phyloP scores from a whole-genome alignment of 64 coral and sea anemone species.

The Actinia equina region DNA sequence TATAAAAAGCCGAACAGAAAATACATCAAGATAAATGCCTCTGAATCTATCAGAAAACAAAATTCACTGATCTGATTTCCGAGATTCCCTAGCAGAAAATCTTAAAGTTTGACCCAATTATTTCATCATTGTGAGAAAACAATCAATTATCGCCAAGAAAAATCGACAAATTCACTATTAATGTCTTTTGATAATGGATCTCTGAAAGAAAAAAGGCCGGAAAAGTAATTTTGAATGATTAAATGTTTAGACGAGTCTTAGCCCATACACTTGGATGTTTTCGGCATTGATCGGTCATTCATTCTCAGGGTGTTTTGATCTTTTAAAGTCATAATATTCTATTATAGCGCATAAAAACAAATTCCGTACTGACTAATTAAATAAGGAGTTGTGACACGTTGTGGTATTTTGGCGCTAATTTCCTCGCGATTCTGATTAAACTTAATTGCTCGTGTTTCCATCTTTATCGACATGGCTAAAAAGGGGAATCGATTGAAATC shows the following conservation, averaged over 20 bases:
- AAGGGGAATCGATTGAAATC: not conserved
- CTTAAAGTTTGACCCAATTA: not conserved
- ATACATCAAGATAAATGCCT: not conserved
- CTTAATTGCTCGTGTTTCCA: not conserved
- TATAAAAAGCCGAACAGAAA: not conserved
- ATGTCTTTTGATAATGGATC: not conserved
- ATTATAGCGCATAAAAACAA: slow-evolving; percentile 9
- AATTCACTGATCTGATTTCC: not conserved
- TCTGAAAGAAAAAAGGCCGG: not conserved
- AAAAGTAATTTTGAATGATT: not conserved
- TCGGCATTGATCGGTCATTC: not conserved
- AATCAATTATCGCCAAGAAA: not conserved
- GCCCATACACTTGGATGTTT: not conserved
- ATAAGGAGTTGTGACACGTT: not conserved
- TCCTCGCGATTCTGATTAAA: not conserved
- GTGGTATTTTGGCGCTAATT: not conserved
- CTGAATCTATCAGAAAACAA: not conserved
- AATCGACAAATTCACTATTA: slow-evolving; percentile 10
- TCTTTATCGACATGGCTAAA: not conserved
- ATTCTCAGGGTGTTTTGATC: not conserved
- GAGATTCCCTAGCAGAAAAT: not conserved
- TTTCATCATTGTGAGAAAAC: not conserved
- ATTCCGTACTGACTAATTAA: not conserved
- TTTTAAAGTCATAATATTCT: slow-evolving; percentile 1
- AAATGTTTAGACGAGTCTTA: not conserved